Evolutionary conservation across 2,888 invertebrate genomes (phyloP).

Genomic region (Caenorhabditis drosophilae): DNA sequence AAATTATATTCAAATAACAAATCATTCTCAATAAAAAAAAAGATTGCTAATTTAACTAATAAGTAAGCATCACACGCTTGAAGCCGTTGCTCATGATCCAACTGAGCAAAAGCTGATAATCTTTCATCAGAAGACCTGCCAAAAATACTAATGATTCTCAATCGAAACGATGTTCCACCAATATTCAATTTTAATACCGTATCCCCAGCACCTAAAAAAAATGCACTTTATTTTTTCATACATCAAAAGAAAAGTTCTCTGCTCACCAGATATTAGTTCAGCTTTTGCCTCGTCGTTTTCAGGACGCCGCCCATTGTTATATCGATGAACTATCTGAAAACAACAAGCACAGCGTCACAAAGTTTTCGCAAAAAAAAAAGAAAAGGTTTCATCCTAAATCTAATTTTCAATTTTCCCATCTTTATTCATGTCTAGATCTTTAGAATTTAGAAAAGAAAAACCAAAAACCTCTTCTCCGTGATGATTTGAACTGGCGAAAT

Average conservation of each 20-base stretch:
- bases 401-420: too few species aligned
- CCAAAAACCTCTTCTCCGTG: slow-evolving; percentile 28
- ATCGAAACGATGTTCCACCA: slow-evolving; percentile 55
- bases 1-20: neutral
- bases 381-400: neutral
- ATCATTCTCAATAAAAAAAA: too few species aligned
- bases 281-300: slow-evolving; percentile 26
- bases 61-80: slow-evolving; percentile 48
- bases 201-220: slow-evolving; percentile 47
- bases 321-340: slow-evolving; percentile 35
- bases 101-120: slow-evolving; percentile 46
- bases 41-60: too few species aligned
- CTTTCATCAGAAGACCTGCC: slow-evolving; percentile 43
- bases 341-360: neutral
- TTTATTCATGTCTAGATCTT: too few species aligned
- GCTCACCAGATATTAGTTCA: slow-evolving; percentile 37
- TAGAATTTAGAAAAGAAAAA: too few species aligned
- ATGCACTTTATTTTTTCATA: too few species aligned
- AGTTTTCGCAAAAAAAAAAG: too few species aligned
- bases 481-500: slow-evolving; percentile 30
- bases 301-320: slow-evolving; percentile 31
- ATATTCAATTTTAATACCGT: slow-evolving; percentile 51
- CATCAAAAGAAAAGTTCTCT: too few species aligned
- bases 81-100: slow-evolving; percentile 46
- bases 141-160: slow-evolving; percentile 48